Conservation (phyloP, 1,140 invertebrate genomes). For the Onthophagus taurus region DNA sequence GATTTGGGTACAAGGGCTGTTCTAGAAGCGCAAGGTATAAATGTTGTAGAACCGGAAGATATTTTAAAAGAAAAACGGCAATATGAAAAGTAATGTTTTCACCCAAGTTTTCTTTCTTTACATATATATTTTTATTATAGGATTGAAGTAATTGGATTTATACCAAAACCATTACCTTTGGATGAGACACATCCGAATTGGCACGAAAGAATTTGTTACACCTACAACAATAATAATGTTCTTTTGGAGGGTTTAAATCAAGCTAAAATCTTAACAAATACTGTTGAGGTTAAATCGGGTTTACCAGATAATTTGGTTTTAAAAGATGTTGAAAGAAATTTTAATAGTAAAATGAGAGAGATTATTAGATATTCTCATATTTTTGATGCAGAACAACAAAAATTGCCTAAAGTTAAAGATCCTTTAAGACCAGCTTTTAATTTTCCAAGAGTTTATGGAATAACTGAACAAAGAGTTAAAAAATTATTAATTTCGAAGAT, state of each 20-base stretch:
- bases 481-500: constrained; percentile 64
- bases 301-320: constrained; percentile 49
- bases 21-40: constrained; percentile 43
- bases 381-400: constrained; percentile 68
- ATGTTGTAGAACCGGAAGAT: constrained; percentile 45
- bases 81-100: constrained; percentile 3
- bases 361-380: constrained; percentile 60
- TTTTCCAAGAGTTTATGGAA: constrained; percentile 62
- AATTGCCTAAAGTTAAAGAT: constrained; percentile 63
- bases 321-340: constrained; percentile 36
- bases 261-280: constrained; percentile 66
- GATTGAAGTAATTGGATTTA: constrained; percentile 40
- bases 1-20: constrained; percentile 42
- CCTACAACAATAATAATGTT: constrained; percentile 51
- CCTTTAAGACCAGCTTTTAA: constrained; percentile 56
- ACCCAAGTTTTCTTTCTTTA: constrained; percentile 26
- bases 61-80: constrained; percentile 32
- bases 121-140: constrained; percentile 18
- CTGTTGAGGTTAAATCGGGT: constrained; percentile 50
- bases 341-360: constrained; percentile 48
- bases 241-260: constrained; percentile 61
- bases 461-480: constrained; percentile 59
- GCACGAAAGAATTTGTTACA: constrained; percentile 49
- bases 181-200: constrained; percentile 54
- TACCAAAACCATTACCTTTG: constrained; percentile 31